Evolutionary conservation across 2,113 vertebrate species (phyloP).

Genomic region (Pedionomus torquatus): DNA sequence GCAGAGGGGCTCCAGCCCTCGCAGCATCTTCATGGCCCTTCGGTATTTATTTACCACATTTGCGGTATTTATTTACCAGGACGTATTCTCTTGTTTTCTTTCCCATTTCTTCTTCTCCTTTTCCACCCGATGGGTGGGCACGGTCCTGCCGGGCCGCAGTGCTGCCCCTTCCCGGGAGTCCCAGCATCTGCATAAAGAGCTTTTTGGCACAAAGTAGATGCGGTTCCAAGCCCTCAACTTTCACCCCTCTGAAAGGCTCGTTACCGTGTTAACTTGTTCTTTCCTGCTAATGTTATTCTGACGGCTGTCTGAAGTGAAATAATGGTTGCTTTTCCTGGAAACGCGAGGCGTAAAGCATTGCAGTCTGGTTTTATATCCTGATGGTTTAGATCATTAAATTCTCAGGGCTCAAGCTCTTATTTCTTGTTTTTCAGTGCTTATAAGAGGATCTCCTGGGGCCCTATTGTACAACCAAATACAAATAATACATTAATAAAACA

Average conservation of each 20-base stretch:
- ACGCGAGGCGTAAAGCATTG: fast-evolving
- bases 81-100: neutral
- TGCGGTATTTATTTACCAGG: neutral
- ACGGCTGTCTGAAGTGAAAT: neutral
- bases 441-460: conserved; percentile 25
- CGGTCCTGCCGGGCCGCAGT: fast-evolving
- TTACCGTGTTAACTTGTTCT: neutral
- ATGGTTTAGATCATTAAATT: neutral
- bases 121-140: fast-evolving
- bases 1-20: too few relatives aligned
- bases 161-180: neutral
- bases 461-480: conserved; percentile 26
- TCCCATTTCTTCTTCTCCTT: neutral
- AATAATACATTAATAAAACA: conserved; percentile 11
- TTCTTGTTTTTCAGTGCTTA: conserved; percentile 8
- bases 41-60: too few relatives aligned
- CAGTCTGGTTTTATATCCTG: neutral
- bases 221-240: neutral
- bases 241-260: neutral
- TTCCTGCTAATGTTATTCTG: neutral
- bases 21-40: too few relatives aligned
- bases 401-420: conserved; percentile 1
- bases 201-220: neutral
- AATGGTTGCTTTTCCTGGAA: neutral
- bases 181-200: neutral